Conservation (phyloP, 2,113 vertebrate species). For the Gadus macrocephalus region DNA sequence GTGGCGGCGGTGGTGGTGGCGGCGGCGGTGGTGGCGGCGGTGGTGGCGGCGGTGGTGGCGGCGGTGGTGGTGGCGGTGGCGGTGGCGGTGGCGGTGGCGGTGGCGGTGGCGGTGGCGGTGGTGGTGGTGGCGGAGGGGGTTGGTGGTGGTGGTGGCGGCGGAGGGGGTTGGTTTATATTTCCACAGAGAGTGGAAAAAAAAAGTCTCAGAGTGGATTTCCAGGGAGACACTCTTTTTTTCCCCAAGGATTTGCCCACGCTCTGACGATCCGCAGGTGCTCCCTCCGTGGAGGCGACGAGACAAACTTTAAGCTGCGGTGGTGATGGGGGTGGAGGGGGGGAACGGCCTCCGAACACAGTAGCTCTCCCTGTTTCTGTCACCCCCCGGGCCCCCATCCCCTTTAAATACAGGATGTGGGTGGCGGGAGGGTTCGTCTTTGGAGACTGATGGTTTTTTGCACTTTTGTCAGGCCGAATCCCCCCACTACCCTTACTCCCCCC, state of each 20-base stretch:
- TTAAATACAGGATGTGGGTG: neutral
- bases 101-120: too few relatives aligned
- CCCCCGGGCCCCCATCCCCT: too few relatives aligned
- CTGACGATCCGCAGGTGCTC: slow-evolving; percentile 72
- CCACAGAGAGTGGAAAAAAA: slow-evolving; percentile 61
- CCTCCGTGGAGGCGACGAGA: slow-evolving; percentile 29
- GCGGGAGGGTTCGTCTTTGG: slow-evolving; percentile 28
- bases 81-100: slow-evolving; percentile 3
- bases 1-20: slow-evolving; percentile 17
- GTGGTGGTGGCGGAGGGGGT: too few relatives aligned
- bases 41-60: too few relatives aligned
- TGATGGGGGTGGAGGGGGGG: slow-evolving; percentile 24
- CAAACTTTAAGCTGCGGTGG: slow-evolving; percentile 58
- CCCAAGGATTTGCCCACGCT: slow-evolving; percentile 56
- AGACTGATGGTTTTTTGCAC: slow-evolving; percentile 25
- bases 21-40: neutral
- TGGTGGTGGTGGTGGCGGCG: slow-evolving; percentile 1
- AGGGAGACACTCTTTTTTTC: slow-evolving; percentile 45
- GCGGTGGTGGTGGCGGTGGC: neutral
- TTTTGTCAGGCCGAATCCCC: slow-evolving; percentile 48
- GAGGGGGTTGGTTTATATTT: slow-evolving; percentile 63
- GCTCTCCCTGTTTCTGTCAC: slow-evolving; percentile 28
- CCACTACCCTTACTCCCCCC: slow-evolving; percentile 42
- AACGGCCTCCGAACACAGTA: slow-evolving; percentile 43
- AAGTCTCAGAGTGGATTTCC: slow-evolving; percentile 60